Percentiles rank a stretch among this genome's conserved stretches.
Evolutionary conservation across 2,797 vertebrate species (phyloP).

Genomic region (Catostomus latipinnis): DNA sequence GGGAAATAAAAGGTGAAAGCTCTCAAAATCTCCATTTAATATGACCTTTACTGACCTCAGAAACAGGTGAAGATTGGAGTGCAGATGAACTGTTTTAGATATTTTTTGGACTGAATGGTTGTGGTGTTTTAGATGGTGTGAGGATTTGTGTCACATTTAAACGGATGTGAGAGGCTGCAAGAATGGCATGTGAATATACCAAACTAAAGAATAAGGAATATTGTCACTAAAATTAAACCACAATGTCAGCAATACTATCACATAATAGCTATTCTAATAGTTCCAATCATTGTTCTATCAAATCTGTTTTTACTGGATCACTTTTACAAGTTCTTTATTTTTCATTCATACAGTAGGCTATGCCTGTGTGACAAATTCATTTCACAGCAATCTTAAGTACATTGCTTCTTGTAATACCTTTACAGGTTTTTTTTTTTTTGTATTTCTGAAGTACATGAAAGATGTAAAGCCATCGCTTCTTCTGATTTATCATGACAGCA

Average conservation of each 20-base stretch:
- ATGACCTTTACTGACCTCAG: slow-evolving; percentile 47
- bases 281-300: slow-evolving; percentile 1
- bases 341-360: neutral
- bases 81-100: slow-evolving; percentile 22
- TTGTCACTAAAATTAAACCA: slow-evolving; percentile 18
- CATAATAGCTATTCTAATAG: neutral
- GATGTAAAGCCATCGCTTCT: slow-evolving; percentile 38
- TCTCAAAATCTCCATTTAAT: slow-evolving; percentile 33
- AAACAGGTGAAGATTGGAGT: slow-evolving; percentile 18
- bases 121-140: too few species aligned
- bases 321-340: slow-evolving; percentile 10
- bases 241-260: slow-evolving; percentile 2
- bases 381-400: neutral
- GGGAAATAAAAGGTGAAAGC: slow-evolving; percentile 55
- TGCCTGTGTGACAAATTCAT: neutral
- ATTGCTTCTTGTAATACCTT: slow-evolving; percentile 10
- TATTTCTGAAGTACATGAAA: slow-evolving; percentile 5
- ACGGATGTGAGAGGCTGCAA: neutral
- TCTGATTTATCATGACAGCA: neutral
- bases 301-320: neutral
- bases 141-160: too few species aligned
- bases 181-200: slow-evolving; percentile 23
- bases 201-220: slow-evolving; percentile 9
- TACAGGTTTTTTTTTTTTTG: slow-evolving; percentile 6
- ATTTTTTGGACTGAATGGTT: neutral